These are phyloP conservation scores for Colius striatus DNA, from an alignment of 2,113 vertebrate genomes.

Conservation along the genomic window DNA sequence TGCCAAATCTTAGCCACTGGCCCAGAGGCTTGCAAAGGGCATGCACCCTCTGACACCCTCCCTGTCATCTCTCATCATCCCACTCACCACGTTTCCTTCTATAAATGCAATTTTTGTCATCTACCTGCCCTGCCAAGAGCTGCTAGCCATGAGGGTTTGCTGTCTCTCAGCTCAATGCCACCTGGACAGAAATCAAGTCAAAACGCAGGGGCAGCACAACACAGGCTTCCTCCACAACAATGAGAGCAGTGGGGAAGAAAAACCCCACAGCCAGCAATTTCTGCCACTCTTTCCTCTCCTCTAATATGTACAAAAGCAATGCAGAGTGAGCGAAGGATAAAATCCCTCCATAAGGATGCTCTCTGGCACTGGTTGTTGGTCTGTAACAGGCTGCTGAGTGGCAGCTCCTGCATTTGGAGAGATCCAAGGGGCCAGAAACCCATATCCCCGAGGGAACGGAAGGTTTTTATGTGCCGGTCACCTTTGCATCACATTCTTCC, in stretches of 20 bases:
- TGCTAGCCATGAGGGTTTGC: background rate
- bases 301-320: background rate
- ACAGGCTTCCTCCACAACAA: background rate
- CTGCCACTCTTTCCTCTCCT: background rate
- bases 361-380: background rate
- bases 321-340: background rate
- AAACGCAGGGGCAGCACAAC: rapidly evolving
- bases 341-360: background rate
- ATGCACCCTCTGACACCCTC: rapidly evolving
- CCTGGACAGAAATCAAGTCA: background rate
- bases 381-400: background rate
- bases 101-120: background rate
- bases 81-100: background rate
- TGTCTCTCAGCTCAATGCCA: background rate
- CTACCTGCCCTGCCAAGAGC: background rate
- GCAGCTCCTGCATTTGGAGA: background rate
- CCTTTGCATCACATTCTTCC: background rate
- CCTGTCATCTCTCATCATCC: background rate
- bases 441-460: rapidly evolving
- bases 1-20: background rate
- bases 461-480: background rate
- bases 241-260: rapidly evolving
- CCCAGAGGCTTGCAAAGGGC: background rate
- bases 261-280: background rate
- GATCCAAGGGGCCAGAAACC: background rate